Conservation (phyloP, 2,888 invertebrate species). For the Caenorhabditis afra region DNA sequence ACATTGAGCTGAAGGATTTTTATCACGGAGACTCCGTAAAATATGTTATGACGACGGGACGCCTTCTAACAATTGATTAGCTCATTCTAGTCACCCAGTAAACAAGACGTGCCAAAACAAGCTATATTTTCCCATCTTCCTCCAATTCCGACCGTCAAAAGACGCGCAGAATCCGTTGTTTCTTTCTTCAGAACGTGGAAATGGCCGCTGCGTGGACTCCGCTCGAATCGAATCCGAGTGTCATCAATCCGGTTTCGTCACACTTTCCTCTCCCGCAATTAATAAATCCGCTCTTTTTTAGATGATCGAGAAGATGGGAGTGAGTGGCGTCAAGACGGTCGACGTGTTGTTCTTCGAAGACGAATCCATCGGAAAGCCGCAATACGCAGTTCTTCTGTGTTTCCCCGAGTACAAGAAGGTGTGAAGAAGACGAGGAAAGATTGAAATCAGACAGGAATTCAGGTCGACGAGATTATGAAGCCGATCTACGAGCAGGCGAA, state of each 20-base stretch:
- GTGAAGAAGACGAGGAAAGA: slow-evolving; percentile 8
- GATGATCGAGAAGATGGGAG: slow-evolving; percentile 76
- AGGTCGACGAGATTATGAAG: slow-evolving; percentile 69
- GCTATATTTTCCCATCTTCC: not conserved
- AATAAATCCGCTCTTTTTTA: slow-evolving; percentile 56
- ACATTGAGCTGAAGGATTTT: not conserved
- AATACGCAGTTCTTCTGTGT: slow-evolving; percentile 88
- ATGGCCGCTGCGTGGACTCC: slow-evolving; percentile 81
- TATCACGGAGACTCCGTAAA: slow-evolving; percentile 6
- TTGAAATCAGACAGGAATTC: slow-evolving; percentile 23
- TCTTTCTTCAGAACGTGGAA: slow-evolving; percentile 21
- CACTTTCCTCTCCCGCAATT: slow-evolving; percentile 10
- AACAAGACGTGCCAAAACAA: not conserved
- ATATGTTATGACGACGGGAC: not conserved
- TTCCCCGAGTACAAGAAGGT: slow-evolving; percentile 78
- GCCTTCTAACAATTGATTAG: slow-evolving; percentile 1
- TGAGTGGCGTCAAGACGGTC: slow-evolving; percentile 85
- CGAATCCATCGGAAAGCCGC: slow-evolving; percentile 90
- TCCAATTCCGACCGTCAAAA: not conserved
- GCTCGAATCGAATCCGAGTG: slow-evolving; percentile 83
- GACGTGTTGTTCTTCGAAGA: slow-evolving; percentile 94
- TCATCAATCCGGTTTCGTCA: slow-evolving; percentile 76
- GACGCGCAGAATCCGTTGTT: not conserved
- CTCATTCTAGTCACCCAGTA: not conserved
- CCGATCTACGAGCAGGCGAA: slow-evolving; percentile 68